Base-by-base conservation (phyloP, 2,888 invertebrate genomes). In the Acronicta leporina region DNA sequence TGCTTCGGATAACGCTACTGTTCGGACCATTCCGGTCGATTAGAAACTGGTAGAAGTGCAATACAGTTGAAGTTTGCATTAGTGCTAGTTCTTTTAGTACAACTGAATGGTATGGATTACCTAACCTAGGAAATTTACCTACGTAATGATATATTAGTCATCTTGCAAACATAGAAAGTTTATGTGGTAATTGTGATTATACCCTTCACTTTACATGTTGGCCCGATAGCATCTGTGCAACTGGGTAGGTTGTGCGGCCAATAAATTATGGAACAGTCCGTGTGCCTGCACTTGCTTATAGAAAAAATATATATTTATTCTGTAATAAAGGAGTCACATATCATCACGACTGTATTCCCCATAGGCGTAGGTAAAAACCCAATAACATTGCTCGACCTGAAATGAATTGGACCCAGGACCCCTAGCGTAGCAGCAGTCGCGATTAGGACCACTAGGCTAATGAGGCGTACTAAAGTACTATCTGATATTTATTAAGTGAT, bases 201-300 rank as follows among this genome's bases (percentile, higher is more conserved):
- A 63, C 67, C 75, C 68, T 75, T 77, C 75, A 77, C 77, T 75
- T 77, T 70, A 74, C 59, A 74, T 71, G 63, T 59, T 60, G 41
- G 49, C 68, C 51, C 16, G 71, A 75, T 75, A 75, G 61, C 71
- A 75, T 77, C 75, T 63, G 66, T 64, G 77, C 65, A 68, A 68
- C 71, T 59, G 51, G 51, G 61, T 55, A 57, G 58, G 68, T 64
- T 71, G 63, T 69, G 67, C 71, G 54, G 49, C 60, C 55, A 63
- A 65, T 77, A 75, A 76, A 78, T 76, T 77, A 75, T 76, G 78
- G 75, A 76, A 76, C 60, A 62, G 61, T 52, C 47, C 59, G 49
- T 62, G 64, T 72, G 63, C 62, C 66, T 45, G 59, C 63, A 53
- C 58, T 44, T 48, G 52, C 61, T 55, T 62, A 65, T 56, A n/a